A percentile compares a stretch with the other conserved stretches of the same genome.
Evolutionary conservation across 2,113 vertebrate species (phyloP).

Genomic region (Pachypanchax playfairii): DNA sequence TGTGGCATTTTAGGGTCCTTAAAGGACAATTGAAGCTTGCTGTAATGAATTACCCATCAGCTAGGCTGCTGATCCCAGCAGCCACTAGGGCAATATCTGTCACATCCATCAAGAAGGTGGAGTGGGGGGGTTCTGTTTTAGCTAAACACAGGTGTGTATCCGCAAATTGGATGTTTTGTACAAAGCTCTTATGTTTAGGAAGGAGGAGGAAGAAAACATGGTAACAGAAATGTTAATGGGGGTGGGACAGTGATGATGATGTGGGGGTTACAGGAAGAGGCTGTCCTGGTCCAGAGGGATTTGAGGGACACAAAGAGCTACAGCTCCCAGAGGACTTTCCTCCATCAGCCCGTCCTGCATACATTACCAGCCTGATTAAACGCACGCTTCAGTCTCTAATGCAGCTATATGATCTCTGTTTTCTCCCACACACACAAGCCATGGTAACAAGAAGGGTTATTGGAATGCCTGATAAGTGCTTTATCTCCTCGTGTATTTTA

Average conservation of each 20-base stretch:
- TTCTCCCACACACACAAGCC: constrained; percentile 43
- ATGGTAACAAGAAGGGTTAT: constrained; percentile 61
- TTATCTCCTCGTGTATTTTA: constrained; percentile 4
- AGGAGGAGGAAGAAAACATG: not conserved
- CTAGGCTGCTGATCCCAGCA: constrained; percentile 37
- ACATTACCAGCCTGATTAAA: constrained; percentile 71
- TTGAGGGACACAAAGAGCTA: constrained; percentile 67
- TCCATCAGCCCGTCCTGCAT: constrained; percentile 60
- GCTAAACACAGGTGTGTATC: constrained; percentile 42
- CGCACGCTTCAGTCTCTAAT: constrained; percentile 48
- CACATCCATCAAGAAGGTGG: constrained; percentile 66
- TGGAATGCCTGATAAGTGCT: constrained; percentile 46
- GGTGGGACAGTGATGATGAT: constrained; percentile 7
- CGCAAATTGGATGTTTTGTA: constrained; percentile 8
- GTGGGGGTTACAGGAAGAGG: constrained; percentile 26
- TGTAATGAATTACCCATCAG: constrained; percentile 75
- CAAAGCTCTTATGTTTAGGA: constrained; percentile 1
- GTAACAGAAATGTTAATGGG: constrained; percentile 7
- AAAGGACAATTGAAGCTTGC: constrained; percentile 60
- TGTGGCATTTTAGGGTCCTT: constrained; percentile 64
- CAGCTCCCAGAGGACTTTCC: constrained; percentile 52
- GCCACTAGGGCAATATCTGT: constrained; percentile 45
- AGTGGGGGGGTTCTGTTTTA: not conserved
- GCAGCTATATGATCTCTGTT: constrained; percentile 40
- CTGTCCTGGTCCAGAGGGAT: constrained; percentile 43